Conservation (phyloP, 2,888 invertebrate genomes). For the Heliconius erato region DNA sequence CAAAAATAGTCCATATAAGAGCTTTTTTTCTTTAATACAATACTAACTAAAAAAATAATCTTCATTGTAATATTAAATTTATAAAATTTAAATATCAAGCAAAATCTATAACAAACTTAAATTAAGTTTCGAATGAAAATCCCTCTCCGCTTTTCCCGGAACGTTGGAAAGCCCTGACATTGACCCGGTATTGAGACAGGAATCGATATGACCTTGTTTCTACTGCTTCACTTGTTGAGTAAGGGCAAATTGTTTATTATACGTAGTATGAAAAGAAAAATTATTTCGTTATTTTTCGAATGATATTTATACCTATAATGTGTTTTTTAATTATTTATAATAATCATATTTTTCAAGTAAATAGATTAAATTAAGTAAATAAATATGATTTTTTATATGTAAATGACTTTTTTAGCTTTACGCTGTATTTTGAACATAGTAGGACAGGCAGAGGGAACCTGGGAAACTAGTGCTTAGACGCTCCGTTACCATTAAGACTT, state of each 20-base stretch:
- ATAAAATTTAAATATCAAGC: not conserved
- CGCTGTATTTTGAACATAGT: not conserved
- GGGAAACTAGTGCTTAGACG: not conserved
- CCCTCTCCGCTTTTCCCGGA: constrained; percentile 3
- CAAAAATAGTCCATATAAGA: no score
- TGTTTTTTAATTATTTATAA: no score
- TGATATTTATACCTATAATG: not conserved
- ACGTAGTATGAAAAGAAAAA: not conserved
- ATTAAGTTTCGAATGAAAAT: constrained; percentile 19
- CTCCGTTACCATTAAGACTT: not conserved
- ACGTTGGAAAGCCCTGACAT: constrained; percentile 42
- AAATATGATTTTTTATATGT: no score
- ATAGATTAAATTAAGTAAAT: no score
- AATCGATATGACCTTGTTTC: constrained; percentile 52
- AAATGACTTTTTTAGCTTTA: not conserved
- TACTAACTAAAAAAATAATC: not conserved
- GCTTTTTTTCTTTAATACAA: not conserved
- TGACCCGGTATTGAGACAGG: constrained; percentile 47
- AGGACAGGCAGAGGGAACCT: not conserved
- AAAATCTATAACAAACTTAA: not conserved
- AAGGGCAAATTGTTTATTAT: constrained; percentile 12
- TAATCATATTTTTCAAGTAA: not conserved
- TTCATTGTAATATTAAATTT: no score
- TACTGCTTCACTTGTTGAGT: constrained; percentile 28
- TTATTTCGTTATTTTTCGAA: not conserved